phyloP scores from a whole-genome alignment of 2,113 vertebrate species.

The Anoura caudifer region DNA sequence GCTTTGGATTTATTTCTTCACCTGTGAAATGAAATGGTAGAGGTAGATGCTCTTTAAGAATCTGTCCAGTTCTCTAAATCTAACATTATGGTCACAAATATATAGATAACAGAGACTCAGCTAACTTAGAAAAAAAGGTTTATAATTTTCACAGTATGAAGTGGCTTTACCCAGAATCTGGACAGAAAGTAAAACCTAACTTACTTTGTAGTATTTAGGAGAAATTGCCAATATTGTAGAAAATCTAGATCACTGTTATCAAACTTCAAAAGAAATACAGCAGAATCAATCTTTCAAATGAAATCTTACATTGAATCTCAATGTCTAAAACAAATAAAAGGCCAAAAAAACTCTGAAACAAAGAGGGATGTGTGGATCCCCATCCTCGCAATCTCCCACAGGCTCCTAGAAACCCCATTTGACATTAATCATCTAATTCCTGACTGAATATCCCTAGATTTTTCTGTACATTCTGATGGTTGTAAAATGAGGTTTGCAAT shows the following conservation, averaged over 20 bases:
- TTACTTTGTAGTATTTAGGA: slow-evolving; percentile 62
- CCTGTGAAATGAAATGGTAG: slow-evolving; percentile 50
- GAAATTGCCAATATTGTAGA: slow-evolving; percentile 72
- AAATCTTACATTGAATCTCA: slow-evolving; percentile 56
- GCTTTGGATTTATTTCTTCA: slow-evolving; percentile 38
- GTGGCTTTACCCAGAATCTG: slow-evolving; percentile 59
- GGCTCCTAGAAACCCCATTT: neutral
- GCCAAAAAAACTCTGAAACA: slow-evolving; percentile 36
- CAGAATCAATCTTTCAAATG: slow-evolving; percentile 63
- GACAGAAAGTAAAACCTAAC: slow-evolving; percentile 69
- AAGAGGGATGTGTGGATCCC: neutral
- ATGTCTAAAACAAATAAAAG: slow-evolving; percentile 60
- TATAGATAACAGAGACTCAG: slow-evolving; percentile 53
- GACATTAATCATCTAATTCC: neutral
- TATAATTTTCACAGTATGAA: slow-evolving; percentile 75
- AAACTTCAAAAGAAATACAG: slow-evolving; percentile 57
- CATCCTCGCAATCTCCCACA: neutral
- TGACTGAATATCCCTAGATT: neutral
- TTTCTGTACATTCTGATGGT: neutral
- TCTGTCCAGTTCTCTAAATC: neutral
- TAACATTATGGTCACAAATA: slow-evolving; percentile 58
- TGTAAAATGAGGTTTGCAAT: neutral
- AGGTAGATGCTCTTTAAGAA: slow-evolving; percentile 32
- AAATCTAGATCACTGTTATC: slow-evolving; percentile 73
- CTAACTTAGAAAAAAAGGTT: slow-evolving; percentile 66